Base-by-base conservation (phyloP, 2,888 invertebrate genomes). In the Tinea pellionella region DNA sequence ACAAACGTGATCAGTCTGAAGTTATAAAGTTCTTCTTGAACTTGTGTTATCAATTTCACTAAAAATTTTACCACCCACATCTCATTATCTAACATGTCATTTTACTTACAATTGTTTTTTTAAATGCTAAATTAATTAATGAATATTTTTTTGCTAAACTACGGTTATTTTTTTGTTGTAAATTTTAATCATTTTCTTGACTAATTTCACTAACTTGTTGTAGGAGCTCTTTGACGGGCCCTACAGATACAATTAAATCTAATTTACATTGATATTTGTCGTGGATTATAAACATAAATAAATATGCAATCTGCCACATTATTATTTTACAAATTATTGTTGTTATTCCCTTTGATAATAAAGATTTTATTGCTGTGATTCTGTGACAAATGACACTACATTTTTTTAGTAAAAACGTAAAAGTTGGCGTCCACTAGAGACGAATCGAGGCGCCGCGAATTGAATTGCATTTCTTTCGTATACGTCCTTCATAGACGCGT, bases 291-390 rank as follows among this genome's bases (percentile, higher is more conserved):
- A 84, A 79, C 68, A 86, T 80, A 62, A 85, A 67, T 12, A 82
- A 84, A 68, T 85, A 87, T 68, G 84, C 81, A 66, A 86, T 80
- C 69, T 83, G 80, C 86, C 86, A 87, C 86, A 87, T 87, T 71
- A 77, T 79, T 72, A 29, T 56, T 16, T 6, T 6, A 19, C 8
- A 8, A 6, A 15, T 3, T 24, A 24, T 24, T 24, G 2, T 3
- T 2, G 2, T 24, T 24, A 24, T 2, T 24, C 6, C 24, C 3
- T 6, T 24, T 24, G 6, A 24, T 2, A 24, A 24, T 2, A 24
- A 24, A 6, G 24, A 24, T 24, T 24, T 24, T 24, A 6, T 24
- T 24, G 6, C 24, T 24, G 24, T 24, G 24, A 24, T 24, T 24
- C 24, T 3, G 24, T 24, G 24, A 24, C 24, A 24, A 24, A 24